A percentile compares a stretch with the other conserved stretches of the same genome.
Evolutionary conservation across 2,113 vertebrate species (phyloP).

Genomic region (Entomyzon cyanotis): DNA sequence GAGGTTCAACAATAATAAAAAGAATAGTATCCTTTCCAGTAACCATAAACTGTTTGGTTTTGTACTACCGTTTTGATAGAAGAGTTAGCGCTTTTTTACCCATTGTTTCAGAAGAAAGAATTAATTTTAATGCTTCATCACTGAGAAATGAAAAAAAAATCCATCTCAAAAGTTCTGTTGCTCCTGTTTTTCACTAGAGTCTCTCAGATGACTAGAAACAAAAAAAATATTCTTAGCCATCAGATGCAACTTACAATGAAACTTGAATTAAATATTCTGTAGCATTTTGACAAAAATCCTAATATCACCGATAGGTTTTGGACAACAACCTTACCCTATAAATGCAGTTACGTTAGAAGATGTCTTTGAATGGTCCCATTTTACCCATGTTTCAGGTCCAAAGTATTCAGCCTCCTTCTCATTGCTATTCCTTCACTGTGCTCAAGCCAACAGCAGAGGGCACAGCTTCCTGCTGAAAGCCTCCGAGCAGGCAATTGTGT

Average conservation of each 20-base stretch:
- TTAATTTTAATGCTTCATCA: not conserved
- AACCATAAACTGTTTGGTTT: not conserved
- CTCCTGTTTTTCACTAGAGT: not conserved
- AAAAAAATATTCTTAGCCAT: not conserved
- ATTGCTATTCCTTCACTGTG: not conserved
- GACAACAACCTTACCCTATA: not conserved
- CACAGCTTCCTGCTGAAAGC: slow-evolving; percentile 13
- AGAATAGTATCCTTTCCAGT: not conserved
- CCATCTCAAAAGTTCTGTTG: not conserved
- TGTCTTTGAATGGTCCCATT: not conserved
- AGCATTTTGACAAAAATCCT: not conserved
- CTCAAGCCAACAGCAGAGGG: slow-evolving; percentile 49
- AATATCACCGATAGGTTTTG: not conserved
- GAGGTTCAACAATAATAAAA: not conserved
- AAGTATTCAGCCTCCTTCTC: not conserved
- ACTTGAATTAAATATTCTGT: not conserved
- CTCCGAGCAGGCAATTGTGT: not conserved
- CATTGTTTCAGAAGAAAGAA: not conserved
- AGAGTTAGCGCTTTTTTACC: not conserved
- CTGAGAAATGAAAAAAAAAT: not conserved
- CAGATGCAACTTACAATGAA: not conserved
- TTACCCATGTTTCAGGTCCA: not conserved
- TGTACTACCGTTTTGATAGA: not conserved
- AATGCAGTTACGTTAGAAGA: not conserved
- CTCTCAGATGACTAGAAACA: not conserved